A percentile compares a stretch with the other conserved stretches of the same genome.
Conservation (phyloP, 1,140 invertebrate genomes). For the Drosophila hydei region DNA sequence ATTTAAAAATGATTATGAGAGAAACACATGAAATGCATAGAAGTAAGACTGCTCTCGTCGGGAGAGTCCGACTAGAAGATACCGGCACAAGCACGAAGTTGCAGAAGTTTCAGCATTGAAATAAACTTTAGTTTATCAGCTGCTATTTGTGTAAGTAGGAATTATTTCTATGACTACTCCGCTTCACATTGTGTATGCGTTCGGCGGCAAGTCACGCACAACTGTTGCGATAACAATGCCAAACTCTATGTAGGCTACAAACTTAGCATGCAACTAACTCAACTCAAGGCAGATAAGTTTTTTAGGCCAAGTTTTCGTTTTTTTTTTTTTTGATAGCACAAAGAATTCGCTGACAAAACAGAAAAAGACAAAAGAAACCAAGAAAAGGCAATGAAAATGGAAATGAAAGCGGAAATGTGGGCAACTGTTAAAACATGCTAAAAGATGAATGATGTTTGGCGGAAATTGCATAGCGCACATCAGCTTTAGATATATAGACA, state of each 20-base stretch:
- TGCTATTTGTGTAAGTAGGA: neutral
- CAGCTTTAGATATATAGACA: neutral
- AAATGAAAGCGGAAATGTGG: conserved; percentile 26
- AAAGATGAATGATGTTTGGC: conserved; percentile 36
- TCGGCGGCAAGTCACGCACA: conserved; percentile 9
- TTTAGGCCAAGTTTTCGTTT: conserved; percentile 47
- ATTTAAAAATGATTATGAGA: too few species aligned
- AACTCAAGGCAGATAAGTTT: conserved; percentile 65
- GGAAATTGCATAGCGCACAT: neutral
- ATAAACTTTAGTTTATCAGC: too few species aligned
- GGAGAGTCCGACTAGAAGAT: too few species aligned
- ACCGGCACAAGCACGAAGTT: neutral
- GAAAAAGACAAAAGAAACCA: neutral
- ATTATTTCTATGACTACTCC: neutral
- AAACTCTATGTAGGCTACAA: conserved; percentile 65
- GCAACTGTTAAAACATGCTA: conserved; percentile 23
- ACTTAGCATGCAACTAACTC: conserved; percentile 65
- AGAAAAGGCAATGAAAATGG: conserved; percentile 21
- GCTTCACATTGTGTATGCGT: neutral
- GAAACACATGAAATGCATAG: too few species aligned
- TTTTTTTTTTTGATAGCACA: neutral
- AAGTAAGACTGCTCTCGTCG: too few species aligned
- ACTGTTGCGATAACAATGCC: conserved; percentile 4
- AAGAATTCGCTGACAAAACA: neutral
- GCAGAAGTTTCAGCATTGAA: neutral